Evolutionary conservation across 2,113 vertebrate species (phyloP).

Genomic region (Colinus virginianus): DNA sequence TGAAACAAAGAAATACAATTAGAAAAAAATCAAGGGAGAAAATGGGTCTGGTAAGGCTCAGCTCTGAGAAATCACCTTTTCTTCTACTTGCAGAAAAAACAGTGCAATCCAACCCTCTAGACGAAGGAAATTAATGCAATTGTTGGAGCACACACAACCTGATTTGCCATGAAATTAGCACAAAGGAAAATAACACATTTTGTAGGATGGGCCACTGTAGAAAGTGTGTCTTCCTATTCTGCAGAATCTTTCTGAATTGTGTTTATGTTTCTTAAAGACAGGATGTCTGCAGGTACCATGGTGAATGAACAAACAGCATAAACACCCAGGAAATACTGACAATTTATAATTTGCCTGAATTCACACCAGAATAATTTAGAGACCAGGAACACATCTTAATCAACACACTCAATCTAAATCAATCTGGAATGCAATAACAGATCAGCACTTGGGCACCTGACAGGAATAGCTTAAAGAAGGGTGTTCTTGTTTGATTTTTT

Average conservation of each 20-base stretch:
- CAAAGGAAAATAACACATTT: too few relatives aligned
- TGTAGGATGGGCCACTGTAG: neutral
- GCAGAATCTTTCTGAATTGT: neutral
- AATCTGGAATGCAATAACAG: neutral
- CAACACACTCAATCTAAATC: neutral
- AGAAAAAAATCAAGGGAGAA: neutral
- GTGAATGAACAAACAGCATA: neutral
- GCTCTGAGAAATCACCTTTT: neutral
- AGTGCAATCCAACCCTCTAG: neutral
- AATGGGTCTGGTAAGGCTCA: neutral
- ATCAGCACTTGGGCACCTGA: neutral
- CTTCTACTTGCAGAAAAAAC: neutral
- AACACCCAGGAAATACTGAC: neutral
- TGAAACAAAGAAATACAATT: constrained; percentile 53
- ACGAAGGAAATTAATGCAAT: neutral
- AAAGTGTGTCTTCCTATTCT: neutral
- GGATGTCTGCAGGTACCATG: neutral
- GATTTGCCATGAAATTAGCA: neutral
- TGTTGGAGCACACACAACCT: neutral
- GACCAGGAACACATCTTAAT: neutral
- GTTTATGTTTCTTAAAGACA: neutral
- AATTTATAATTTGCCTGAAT: neutral
- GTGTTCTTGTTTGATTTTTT: accelerated
- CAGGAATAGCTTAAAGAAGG: neutral
- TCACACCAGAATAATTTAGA: neutral